A percentile compares a stretch with the other conserved stretches of the same genome.
Evolutionary conservation across 1,140 invertebrate genomes (phyloP).

Genomic region (Spodoptera litura): DNA sequence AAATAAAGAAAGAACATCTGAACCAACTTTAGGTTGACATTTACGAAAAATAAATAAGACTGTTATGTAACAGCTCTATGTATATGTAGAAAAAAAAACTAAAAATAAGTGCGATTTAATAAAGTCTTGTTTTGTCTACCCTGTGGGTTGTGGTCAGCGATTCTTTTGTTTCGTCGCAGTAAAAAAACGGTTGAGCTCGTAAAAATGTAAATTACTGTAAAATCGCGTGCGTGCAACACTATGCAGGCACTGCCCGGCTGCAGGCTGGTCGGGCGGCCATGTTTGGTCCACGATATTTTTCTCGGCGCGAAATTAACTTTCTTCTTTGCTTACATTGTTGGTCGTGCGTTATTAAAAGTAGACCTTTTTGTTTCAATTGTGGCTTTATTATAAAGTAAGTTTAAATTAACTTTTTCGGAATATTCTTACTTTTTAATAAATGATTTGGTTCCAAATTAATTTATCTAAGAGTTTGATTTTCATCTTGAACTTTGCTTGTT

Average conservation of each 20-base stretch:
- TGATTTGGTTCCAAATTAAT: too few relatives aligned
- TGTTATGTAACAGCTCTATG: too few relatives aligned
- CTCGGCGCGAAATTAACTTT: constrained; percentile 57
- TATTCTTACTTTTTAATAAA: not conserved
- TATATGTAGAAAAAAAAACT: not conserved
- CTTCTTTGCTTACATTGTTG: constrained; percentile 55
- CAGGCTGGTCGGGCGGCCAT: constrained; percentile 14
- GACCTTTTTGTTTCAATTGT: constrained; percentile 37
- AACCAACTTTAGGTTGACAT: too few relatives aligned
- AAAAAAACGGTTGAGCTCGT: constrained; percentile 49
- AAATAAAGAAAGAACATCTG: not conserved
- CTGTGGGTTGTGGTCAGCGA: constrained; percentile 26
- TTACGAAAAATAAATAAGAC: not conserved
- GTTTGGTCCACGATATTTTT: constrained; percentile 44
- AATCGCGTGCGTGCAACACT: constrained; percentile 57
- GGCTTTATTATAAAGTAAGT: constrained; percentile 42
- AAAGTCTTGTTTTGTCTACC: constrained; percentile 27
- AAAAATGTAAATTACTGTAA: constrained; percentile 59
- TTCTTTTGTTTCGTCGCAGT: constrained; percentile 23
- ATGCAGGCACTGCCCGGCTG: constrained; percentile 17
- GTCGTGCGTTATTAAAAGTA: constrained; percentile 48
- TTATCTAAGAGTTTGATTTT: too few relatives aligned
- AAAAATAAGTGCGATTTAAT: constrained; percentile 22
- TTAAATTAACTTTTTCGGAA: constrained; percentile 37
- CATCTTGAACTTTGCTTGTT: too few relatives aligned